Evolutionary conservation across 2,888 invertebrate genomes (phyloP).

Genomic region (Synergus gifuensis): DNA sequence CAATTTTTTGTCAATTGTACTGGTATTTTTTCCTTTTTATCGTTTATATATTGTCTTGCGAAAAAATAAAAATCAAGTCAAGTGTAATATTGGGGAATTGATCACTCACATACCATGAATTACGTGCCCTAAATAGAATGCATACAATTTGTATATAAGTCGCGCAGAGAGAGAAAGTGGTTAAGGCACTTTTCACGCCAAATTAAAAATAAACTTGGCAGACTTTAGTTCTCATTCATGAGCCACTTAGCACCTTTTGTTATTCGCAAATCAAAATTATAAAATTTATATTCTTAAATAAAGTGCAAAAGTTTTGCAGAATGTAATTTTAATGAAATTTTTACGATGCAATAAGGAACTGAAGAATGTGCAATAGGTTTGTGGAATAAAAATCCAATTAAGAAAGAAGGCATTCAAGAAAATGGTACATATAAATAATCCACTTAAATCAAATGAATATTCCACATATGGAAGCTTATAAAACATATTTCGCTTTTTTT

Average conservation of each 20-base stretch:
- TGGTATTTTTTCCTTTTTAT: not conserved
- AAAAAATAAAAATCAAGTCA: not conserved
- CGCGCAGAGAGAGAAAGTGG: conserved; percentile 25
- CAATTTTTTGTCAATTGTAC: not conserved
- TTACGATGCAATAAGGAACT: conserved; percentile 35
- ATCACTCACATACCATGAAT: conserved; percentile 12
- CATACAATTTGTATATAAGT: conserved; percentile 34
- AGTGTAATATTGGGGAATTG: not conserved
- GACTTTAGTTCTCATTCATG: not conserved
- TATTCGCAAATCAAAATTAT: not conserved
- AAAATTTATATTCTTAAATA: not conserved
- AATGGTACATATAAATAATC: not conserved
- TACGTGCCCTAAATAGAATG: conserved; percentile 14
- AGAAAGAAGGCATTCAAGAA: not conserved
- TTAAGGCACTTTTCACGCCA: conserved; percentile 27
- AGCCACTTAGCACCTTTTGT: not conserved
- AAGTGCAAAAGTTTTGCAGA: not conserved
- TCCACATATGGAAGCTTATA: not conserved
- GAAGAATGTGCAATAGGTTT: conserved; percentile 23
- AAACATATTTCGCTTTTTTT: not conserved
- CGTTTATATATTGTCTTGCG: not conserved
- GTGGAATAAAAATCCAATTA: not conserved
- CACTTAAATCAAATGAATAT: not conserved
- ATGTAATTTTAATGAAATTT: conserved; percentile 34
- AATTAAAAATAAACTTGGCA: conserved; percentile 34